Base-by-base conservation (phyloP, 2,888 invertebrate species). In the Folsomia manolachei region DNA sequence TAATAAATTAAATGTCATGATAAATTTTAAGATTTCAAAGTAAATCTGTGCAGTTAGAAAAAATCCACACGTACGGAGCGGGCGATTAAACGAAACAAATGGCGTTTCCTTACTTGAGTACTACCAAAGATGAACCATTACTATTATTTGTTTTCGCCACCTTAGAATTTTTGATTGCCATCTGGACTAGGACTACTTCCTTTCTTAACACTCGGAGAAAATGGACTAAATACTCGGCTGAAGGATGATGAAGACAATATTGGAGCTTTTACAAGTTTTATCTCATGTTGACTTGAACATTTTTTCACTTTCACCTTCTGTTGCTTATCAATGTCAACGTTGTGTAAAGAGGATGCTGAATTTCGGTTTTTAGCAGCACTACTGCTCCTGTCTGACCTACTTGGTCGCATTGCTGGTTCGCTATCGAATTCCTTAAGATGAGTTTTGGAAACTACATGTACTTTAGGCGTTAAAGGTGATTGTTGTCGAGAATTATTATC, bases 191-290 rank as follows among this genome's bases (percentile, higher is more conserved):
- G n/a, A 60, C 19, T 60, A 7, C 19, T n/a, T n/a, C 39, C 39
- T 39, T 39, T 39, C 14, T 39, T 39, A 4, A 39, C 39, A 56
- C 11, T 27, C 26, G 74, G 64, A 56, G 74, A 71, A 73, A 80
- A 79, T 18, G 78, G 78, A 71, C 71, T 72, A 14, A 80, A 74
- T 62, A 76, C 79, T 51, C 78, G 72, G 23, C 76, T 72, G 71
- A 78, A 76, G 25, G 80, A 76, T 25, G 78, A 73, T 1, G 78
- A 68, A 11, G 76, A 78, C 75, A 76, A 80, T 24, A 75, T 70
- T 2, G 71, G 21, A 23, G 72, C 69, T 63, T 74, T 74, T 7
- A 66, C 68, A 27, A 71, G 23, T 26, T 76, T 75, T 18, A 73
- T 27, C 63, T 77, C 75, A 62, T 66, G 74, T 52, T 71, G 69